Percentiles rank a stretch among this genome's conserved stretches.
These are phyloP conservation scores for Danaus chrysippus DNA, from an alignment of 2,888 invertebrate genomes.

Conservation along the genomic window DNA sequence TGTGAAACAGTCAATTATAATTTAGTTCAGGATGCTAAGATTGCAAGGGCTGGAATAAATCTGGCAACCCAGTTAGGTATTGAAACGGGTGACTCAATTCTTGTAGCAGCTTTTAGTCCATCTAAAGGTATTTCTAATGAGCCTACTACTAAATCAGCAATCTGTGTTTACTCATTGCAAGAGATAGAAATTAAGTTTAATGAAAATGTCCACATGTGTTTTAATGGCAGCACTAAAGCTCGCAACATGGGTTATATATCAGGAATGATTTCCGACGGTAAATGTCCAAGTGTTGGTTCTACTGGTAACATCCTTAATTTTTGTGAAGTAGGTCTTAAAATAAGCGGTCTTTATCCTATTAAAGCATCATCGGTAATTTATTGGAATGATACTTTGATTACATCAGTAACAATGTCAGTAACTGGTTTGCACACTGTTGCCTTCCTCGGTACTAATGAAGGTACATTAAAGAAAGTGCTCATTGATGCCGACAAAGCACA, in stretches of 20 bases:
- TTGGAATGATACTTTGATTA: constrained; percentile 89
- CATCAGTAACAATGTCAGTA: constrained; percentile 91
- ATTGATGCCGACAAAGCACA: constrained; percentile 82
- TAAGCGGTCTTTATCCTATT: constrained; percentile 93
- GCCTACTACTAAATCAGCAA: constrained; percentile 89
- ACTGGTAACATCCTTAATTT: constrained; percentile 95
- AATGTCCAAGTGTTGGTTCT: constrained; percentile 92
- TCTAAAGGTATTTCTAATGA: constrained; percentile 92
- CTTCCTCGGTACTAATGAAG: constrained; percentile 93
- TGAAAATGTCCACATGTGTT: constrained; percentile 98
- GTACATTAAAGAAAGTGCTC: constrained; percentile 90
- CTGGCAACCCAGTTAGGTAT: constrained; percentile 90
- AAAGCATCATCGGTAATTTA: constrained; percentile 85
- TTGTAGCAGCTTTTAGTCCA: constrained; percentile 94
- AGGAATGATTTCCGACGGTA: constrained; percentile 93
- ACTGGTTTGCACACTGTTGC: constrained; percentile 96
- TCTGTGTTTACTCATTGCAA: constrained; percentile 94
- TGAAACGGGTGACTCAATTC: constrained; percentile 87
- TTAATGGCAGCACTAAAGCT: constrained; percentile 95
- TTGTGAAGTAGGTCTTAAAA: constrained; percentile 94
- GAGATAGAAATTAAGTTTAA: constrained; percentile 96
- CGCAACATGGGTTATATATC: constrained; percentile 95
- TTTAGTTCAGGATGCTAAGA: constrained; percentile 94
- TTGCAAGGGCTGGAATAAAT: constrained; percentile 90
- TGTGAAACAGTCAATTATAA: constrained; percentile 86